A percentile compares a stretch with the other conserved stretches of the same genome.
These are phyloP conservation scores for Semicossyphus pulcher DNA, from an alignment of 2,113 vertebrate genomes.

Conservation along the genomic window DNA sequence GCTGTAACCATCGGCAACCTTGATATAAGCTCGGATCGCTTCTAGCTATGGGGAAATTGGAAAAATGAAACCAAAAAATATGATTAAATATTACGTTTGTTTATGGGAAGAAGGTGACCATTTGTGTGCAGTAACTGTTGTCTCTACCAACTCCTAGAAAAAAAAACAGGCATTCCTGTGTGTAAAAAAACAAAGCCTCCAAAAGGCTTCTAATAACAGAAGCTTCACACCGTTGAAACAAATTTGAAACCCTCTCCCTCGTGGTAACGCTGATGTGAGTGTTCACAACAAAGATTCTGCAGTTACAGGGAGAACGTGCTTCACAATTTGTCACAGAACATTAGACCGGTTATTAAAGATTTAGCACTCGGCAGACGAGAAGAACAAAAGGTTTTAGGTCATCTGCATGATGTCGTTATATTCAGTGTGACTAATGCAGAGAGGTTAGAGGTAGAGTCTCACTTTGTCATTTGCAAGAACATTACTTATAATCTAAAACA, in stretches of 20 bases:
- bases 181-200: not conserved
- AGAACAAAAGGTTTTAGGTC: conserved; percentile 35
- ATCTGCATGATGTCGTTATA: conserved; percentile 34
- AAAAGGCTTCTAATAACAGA: not conserved
- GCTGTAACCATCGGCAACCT: conserved; percentile 24
- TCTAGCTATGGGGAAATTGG: too few species aligned
- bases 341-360: conserved; percentile 33
- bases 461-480: not conserved
- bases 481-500: not conserved
- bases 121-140: too few species aligned
- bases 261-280: not conserved
- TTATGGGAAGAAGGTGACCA: too few species aligned
- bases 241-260: not conserved
- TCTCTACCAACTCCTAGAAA: too few species aligned
- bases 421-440: conserved; percentile 18
- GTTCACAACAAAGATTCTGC: not conserved
- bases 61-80: too few species aligned
- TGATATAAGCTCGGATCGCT: too few species aligned
- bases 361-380: conserved; percentile 17
- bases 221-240: not conserved
- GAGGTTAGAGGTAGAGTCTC: not conserved
- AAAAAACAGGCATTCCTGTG: not conserved
- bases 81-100: too few species aligned
- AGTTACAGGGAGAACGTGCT: not conserved
- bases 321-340: conserved; percentile 27